Conservation (phyloP, 1,140 invertebrate species). For the Atta colombica region DNA sequence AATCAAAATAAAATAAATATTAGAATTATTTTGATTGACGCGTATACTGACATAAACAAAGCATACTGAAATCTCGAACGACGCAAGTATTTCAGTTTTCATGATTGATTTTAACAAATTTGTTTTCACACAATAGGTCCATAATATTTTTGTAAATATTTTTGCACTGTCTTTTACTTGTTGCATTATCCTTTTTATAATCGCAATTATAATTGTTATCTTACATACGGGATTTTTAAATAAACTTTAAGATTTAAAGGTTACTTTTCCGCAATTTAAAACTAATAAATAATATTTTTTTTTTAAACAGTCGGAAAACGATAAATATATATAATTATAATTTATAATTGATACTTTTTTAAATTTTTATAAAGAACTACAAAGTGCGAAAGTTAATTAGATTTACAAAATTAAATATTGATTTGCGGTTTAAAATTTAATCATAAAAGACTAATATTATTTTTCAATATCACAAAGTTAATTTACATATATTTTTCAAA, state of each 20-base stretch:
- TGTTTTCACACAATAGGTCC: conserved; percentile 34
- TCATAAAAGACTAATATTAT: neutral
- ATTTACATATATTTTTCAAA: neutral
- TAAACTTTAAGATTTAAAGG: neutral
- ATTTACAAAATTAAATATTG: conserved; percentile 1
- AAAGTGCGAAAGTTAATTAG: neutral
- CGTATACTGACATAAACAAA: neutral
- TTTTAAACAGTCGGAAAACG: neutral
- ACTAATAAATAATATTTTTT: neutral
- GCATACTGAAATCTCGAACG: neutral
- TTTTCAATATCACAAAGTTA: neutral
- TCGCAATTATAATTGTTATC: neutral
- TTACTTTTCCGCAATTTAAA: neutral
- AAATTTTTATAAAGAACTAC: neutral
- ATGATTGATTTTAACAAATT: neutral
- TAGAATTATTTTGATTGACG: neutral
- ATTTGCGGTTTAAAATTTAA: neutral
- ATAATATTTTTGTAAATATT: conserved; percentile 12
- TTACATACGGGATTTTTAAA: neutral
- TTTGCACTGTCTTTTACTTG: conserved; percentile 7
- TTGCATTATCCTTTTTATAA: conserved; percentile 7
- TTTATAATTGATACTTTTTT: neutral
- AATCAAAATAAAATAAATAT: neutral
- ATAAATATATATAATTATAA: neutral
- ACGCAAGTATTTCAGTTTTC: neutral